A percentile compares a stretch with the other conserved stretches of the same genome.
phyloP scores from a whole-genome alignment of 2,888 invertebrate genomes.

The Frankliniella fusca region DNA sequence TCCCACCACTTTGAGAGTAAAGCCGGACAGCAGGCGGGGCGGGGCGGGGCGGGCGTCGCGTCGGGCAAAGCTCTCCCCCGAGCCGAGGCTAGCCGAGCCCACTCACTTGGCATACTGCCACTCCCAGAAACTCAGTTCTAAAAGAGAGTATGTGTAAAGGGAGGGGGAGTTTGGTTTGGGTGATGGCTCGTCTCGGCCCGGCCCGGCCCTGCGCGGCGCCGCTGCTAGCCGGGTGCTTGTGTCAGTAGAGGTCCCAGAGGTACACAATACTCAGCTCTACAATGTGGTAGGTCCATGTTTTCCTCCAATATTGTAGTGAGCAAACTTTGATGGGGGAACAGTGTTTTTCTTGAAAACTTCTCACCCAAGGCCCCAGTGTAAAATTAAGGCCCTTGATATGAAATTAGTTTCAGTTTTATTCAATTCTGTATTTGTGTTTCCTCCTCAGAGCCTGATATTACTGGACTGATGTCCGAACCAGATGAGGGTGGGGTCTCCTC shows the following conservation, averaged over 20 bases:
- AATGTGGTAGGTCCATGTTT: not conserved
- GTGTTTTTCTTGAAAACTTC: too few species aligned
- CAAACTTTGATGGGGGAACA: too few species aligned
- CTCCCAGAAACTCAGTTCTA: slow-evolving; percentile 15
- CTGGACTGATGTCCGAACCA: not conserved
- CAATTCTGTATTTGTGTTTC: not conserved
- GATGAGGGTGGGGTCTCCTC: slow-evolving; percentile 29
- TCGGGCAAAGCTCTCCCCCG: not conserved
- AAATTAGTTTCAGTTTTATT: not conserved
- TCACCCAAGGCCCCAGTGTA: too few species aligned
- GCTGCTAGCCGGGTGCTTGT: slow-evolving; percentile 6
- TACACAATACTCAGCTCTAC: not conserved
- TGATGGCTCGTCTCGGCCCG: not conserved
- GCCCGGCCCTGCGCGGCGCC: not conserved
- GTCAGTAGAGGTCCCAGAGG: not conserved
- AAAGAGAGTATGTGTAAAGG: not conserved
- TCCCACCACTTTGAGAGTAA: not conserved
- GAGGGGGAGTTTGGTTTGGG: slow-evolving; percentile 16
- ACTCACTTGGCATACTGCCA: slow-evolving; percentile 15
- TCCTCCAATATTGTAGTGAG: not conserved
- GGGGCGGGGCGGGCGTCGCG: not conserved
- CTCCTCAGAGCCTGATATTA: not conserved
- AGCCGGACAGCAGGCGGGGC: not conserved
- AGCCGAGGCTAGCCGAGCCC: not conserved
- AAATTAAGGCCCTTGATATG: not conserved